phyloP scores from a whole-genome alignment of 2,888 invertebrate genomes.

The Gonocerus acuteangulatus region DNA sequence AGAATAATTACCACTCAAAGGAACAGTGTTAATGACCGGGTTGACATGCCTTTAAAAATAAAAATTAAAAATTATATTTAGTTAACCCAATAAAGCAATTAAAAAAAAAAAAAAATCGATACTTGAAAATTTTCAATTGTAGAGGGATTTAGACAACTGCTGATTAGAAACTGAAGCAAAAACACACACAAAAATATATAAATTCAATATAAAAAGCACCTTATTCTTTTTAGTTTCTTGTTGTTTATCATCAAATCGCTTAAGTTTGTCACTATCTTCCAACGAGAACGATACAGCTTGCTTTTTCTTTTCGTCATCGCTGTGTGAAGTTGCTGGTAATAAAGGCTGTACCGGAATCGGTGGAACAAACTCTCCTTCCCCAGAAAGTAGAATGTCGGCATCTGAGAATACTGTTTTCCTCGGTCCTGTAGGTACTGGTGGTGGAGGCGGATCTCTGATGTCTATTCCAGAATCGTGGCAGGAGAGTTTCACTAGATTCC shows the following conservation, averaged over 20 bases:
- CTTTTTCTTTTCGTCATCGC: constrained; percentile 53
- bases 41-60: no score
- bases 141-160: no score
- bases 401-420: constrained; percentile 60
- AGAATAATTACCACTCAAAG: no score
- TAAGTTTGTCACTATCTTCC: constrained; percentile 45
- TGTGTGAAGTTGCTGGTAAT: constrained; percentile 47
- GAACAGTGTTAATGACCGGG: no score
- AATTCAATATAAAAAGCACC: no score
- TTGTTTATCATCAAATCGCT: constrained; percentile 49
- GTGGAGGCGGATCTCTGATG: constrained; percentile 63
- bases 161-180: no score
- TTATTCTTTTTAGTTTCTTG: constrained; percentile 40
- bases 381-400: constrained; percentile 77
- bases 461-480: constrained; percentile 87
- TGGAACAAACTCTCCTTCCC: constrained; percentile 67
- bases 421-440: constrained; percentile 41
- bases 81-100: no score
- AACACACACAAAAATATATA: no score
- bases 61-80: no score
- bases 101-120: no score
- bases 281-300: constrained; percentile 62
- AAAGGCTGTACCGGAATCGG: constrained; percentile 70
- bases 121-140: no score
- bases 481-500: constrained; percentile 68